Percentiles rank a stretch among this genome's conserved stretches.
Evolutionary conservation across 2,797 vertebrate species (phyloP).

Genomic region (Craterocephalus amniculus): DNA sequence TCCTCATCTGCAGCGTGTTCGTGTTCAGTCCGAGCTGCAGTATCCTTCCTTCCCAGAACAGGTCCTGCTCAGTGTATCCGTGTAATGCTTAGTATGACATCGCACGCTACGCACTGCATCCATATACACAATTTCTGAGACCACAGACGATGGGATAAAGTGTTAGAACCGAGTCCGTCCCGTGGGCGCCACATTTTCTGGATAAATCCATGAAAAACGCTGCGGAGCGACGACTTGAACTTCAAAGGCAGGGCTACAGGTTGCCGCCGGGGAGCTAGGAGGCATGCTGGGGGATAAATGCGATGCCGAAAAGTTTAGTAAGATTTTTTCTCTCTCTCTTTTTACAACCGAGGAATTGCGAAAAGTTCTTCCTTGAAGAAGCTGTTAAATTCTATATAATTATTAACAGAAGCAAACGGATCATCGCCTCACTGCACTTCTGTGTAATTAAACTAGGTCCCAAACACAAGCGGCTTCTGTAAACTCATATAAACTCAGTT

Average conservation of each 20-base stretch:
- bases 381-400: conserved; percentile 39
- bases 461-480: conserved; percentile 43
- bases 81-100: conserved; percentile 14
- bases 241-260: conserved; percentile 72
- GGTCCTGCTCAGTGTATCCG: conserved; percentile 52
- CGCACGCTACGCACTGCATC: conserved; percentile 21
- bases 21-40: conserved; percentile 16
- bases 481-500: conserved; percentile 29
- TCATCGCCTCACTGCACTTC: conserved; percentile 38
- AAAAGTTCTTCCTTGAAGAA: conserved; percentile 35
- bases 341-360: conserved; percentile 51
- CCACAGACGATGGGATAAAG: conserved; percentile 26
- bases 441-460: conserved; percentile 32
- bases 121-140: conserved; percentile 31
- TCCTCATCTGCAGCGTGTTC: conserved; percentile 53
- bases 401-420: conserved; percentile 55
- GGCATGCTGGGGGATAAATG: conserved; percentile 56
- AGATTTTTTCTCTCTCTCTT: conserved; percentile 22
- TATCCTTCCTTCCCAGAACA: conserved; percentile 36
- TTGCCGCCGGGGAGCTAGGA: conserved; percentile 60
- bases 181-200: conserved; percentile 43
- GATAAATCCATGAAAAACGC: conserved; percentile 42
- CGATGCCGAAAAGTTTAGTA: conserved; percentile 43
- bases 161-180: conserved; percentile 42
- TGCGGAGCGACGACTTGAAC: conserved; percentile 45